Base-by-base conservation (phyloP, 2,888 invertebrate species). In the Chorisops tibialis region DNA sequence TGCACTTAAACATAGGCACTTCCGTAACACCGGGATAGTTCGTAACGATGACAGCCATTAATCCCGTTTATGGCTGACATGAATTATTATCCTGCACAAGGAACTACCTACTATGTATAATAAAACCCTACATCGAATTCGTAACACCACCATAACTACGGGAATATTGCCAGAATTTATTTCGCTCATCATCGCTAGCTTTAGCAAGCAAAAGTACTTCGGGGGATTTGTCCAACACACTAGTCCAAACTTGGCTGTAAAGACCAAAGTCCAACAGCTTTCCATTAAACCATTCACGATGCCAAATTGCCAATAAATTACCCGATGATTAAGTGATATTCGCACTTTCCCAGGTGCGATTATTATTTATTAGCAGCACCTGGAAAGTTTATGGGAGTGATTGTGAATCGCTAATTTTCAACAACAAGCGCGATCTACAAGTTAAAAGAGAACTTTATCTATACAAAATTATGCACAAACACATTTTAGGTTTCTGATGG, bases 251-350 rank as follows among this genome's bases (percentile, higher is more conserved):
- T 9, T 7, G 30, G 12, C 41, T 5, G 41, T 1, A 11, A 37
- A 37, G 7, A 37, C 37, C 7, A 37, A 12, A 16, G 6, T n/a
- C n/a, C 16, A 47, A 19, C 18, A 47, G 49, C 21, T 9, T 6
- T 18, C 39, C 45, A 59, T 51, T 59, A 45, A 59, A 59, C 51
- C 58, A 54, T 54, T 58, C 56, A 56, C 41, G 45, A 22, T 43
- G 24, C 58, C 58, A 63, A 63, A 63, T 63, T 63, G 61, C 50
- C 61, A 63, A 63, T 63, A 63, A 63, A 63, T 63, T 63, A 63
- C 37, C 54, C 54, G 56, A 63, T 63, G 63, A 63, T 63, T 63
- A 61, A 63, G 63, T 61, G 61, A 56, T 56, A 51, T 61, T 58
- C 56, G 22, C 63, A 61, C 61, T 61, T 63, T 51, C 30, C 30